phyloP scores from a whole-genome alignment of 2,113 vertebrate species.

The Callorhinus ursinus region DNA sequence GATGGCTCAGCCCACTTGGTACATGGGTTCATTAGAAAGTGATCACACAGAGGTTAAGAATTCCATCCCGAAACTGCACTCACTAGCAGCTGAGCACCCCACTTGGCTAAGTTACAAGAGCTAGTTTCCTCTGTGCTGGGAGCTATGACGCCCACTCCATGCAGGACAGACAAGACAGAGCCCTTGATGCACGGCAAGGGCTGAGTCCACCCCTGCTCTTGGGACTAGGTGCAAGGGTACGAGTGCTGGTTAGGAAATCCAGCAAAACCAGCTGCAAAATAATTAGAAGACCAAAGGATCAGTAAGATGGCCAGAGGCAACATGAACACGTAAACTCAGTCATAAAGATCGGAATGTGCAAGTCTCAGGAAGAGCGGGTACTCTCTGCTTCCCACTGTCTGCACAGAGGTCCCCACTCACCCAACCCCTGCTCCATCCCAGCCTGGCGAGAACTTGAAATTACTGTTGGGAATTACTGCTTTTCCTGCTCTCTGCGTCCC shows the following conservation, averaged over 20 bases:
- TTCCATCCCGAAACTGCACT: accelerated
- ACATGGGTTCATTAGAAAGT: accelerated
- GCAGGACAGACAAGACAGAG: not conserved
- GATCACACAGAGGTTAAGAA: accelerated
- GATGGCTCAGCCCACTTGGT: not conserved
- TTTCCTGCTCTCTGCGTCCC: not conserved
- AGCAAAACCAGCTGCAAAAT: not conserved
- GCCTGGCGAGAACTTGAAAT: not conserved
- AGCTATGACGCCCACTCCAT: accelerated
- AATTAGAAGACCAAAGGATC: no score
- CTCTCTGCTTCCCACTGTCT: not conserved
- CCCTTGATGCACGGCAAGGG: not conserved
- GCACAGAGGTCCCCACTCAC: not conserved
- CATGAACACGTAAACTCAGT: not conserved
- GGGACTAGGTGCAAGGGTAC: not conserved
- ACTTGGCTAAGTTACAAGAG: accelerated
- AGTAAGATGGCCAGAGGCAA: not conserved
- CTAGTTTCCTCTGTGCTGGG: not conserved
- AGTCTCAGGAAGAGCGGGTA: not conserved
- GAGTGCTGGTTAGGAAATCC: not conserved
- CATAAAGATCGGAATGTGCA: not conserved
- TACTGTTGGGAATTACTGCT: no score
- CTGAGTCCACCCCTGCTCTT: not conserved
- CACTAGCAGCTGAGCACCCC: accelerated
- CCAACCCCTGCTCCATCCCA: not conserved